Conservation (phyloP, 2,888 invertebrate species). For the Pristionchus mayeri region DNA sequence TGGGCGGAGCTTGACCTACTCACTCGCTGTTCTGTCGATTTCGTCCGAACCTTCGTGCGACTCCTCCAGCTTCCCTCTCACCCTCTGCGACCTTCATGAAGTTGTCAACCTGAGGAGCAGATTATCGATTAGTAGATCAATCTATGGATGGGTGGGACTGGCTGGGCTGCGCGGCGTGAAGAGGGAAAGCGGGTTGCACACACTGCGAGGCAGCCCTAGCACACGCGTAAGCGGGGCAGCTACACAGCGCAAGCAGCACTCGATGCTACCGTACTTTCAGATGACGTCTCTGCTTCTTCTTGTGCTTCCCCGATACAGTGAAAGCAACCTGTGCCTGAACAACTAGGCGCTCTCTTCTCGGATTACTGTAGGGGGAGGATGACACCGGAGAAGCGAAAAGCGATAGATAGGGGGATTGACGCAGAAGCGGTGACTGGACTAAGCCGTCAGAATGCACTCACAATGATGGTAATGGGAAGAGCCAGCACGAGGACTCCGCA, state of each 20-base stretch:
- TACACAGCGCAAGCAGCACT: conserved; percentile 20
- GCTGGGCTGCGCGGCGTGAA: neutral
- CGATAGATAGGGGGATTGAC: conserved; percentile 26
- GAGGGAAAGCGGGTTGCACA: neutral
- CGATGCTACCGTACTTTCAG: conserved; percentile 23
- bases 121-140: neutral
- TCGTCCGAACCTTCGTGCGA: conserved; percentile 40
- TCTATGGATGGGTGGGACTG: neutral
- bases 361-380: too few species aligned
- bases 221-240: conserved; percentile 2
- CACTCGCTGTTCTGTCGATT: neutral
- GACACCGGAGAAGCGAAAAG: conserved; percentile 15
- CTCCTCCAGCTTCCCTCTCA: conserved; percentile 55
- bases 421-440: conserved; percentile 34
- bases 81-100: conserved; percentile 74
- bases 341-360: neutral
- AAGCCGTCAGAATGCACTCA: conserved; percentile 2
- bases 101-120: conserved; percentile 68
- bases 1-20: neutral
- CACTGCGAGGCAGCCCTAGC: conserved; percentile 4
- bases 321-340: conserved; percentile 51
- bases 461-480: conserved; percentile 63
- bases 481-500: conserved; percentile 66
- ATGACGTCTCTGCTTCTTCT: neutral
- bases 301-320: conserved; percentile 40